phyloP scores from a whole-genome alignment of 2,888 invertebrate genomes.

The Netelia virgata region DNA sequence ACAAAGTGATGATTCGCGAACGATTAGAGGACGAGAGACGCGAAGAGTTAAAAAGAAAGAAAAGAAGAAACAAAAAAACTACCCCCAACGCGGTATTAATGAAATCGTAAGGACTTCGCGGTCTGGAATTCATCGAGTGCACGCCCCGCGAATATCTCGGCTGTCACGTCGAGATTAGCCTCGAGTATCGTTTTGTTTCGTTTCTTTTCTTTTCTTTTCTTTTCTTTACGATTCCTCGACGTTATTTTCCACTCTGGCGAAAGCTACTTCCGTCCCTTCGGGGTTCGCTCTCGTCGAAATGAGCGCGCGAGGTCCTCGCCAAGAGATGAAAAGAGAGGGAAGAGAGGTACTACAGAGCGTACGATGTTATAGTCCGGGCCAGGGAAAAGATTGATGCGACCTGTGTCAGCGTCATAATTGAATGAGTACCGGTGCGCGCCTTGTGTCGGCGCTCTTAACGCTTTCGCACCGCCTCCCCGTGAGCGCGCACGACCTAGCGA shows the following conservation, averaged over 20 bases:
- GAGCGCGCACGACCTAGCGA: conserved; percentile 71
- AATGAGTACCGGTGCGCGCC: conserved; percentile 78
- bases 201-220: conserved; percentile 6
- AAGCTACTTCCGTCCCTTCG: conserved; percentile 61
- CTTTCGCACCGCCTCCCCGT: conserved; percentile 73
- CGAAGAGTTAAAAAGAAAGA: background rate
- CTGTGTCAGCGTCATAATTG: conserved; percentile 84
- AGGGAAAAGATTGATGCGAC: conserved; percentile 80
- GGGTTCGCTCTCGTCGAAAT: conserved; percentile 70
- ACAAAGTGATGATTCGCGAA: conserved; percentile 48
- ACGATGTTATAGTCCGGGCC: conserved; percentile 46
- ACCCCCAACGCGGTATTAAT: conserved; percentile 1
- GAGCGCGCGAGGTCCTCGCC: conserved; percentile 52
- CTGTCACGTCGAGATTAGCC: conserved; percentile 16
- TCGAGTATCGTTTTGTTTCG: background rate
- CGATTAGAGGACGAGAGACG: conserved; percentile 25
- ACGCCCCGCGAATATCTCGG: conserved; percentile 20
- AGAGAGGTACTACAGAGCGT: conserved; percentile 35
- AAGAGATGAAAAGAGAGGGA: background rate
- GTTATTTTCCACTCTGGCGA: conserved; percentile 29
- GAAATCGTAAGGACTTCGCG: conserved; percentile 17
- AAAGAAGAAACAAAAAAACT: background rate
- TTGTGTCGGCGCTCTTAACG: conserved; percentile 77
- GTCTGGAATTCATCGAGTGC: conserved; percentile 19
- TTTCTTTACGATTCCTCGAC: conserved; percentile 26